Evolutionary conservation across 2,113 vertebrate species (phyloP), one percentile per base, ranked within the genome.

Genomic region (Xiphophorus hellerii): DNA sequence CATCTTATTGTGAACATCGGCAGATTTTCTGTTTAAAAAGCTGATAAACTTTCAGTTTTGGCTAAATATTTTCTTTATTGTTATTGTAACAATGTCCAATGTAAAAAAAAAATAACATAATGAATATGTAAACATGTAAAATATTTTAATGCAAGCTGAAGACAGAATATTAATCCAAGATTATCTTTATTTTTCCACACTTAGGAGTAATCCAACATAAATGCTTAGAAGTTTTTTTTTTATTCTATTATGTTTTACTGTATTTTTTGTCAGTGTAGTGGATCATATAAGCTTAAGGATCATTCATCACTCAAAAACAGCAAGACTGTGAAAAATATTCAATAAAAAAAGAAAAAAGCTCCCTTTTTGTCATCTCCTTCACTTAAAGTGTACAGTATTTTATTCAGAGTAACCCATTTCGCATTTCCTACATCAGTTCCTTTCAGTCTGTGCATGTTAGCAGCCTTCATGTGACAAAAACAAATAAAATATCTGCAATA

Each of bases 251-350:
- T 79, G 78, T 87, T 77, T 64, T 85, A 65, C 83, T 86, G 89
- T 79, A 72, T 84, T 58, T 82, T 77, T 84, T 60, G 76, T 30
- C 35, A 80, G 82, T 84, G 83, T 82, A 65, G 76, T 84, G 73
- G 78, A 76, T 88, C 65, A 85, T 89, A 83, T 84, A 88, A 81
- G 73, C 82, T 87, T 80, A 84, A 87, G 83, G 81, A 85, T 88
- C 86, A 81, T 89, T 90, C 77, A 85, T 88, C 87, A 93, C 90
- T 93, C 86, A 79, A 89, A 88, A 58, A 94, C 90, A 87, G 81
- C 80, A 88, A 89, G 73, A 91, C 85, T 85, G 86, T 89, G 82
- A 86, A 90, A 90, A 91, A 89, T 85, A 73, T 71, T 78, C 71
- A 80, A 78, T 86, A 81, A 84, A 89, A 86, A 87, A 12, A 86